Percentiles rank a stretch among this genome's conserved stretches.
phyloP scores from a whole-genome alignment of 2,797 vertebrate genomes.

The Toxotes lorentzi region DNA sequence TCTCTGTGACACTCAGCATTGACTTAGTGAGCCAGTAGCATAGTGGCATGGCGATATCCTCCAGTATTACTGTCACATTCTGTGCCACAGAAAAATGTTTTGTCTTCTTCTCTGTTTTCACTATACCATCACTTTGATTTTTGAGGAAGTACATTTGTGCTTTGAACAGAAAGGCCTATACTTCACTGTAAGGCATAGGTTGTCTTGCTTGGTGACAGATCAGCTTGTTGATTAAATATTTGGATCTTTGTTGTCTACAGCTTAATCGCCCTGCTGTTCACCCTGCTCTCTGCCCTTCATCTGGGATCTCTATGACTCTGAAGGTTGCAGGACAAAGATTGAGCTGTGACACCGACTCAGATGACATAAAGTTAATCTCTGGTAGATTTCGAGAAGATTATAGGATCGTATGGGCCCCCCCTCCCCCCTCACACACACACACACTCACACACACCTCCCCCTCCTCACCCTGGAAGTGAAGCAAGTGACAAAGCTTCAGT shows the following conservation, averaged over 20 bases:
- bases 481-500: slow-evolving; percentile 28
- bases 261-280: slow-evolving; percentile 66
- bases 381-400: slow-evolving; percentile 80
- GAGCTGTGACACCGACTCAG: slow-evolving; percentile 55
- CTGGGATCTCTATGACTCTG: slow-evolving; percentile 37
- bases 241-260: slow-evolving; percentile 52
- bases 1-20: slow-evolving; percentile 12
- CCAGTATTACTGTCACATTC: neutral
- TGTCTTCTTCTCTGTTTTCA: neutral
- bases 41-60: neutral
- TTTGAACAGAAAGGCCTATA: slow-evolving; percentile 13
- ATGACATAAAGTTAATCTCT: slow-evolving; percentile 79
- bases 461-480: slow-evolving; percentile 29
- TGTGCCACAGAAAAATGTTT: slow-evolving; percentile 7
- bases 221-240: slow-evolving; percentile 75
- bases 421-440: neutral
- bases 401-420: slow-evolving; percentile 59
- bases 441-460: neutral
- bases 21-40: neutral
- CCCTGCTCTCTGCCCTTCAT: slow-evolving; percentile 43
- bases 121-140: neutral
- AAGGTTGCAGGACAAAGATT: slow-evolving; percentile 53
- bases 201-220: slow-evolving; percentile 39
- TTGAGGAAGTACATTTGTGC: neutral
- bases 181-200: slow-evolving; percentile 26